Evolutionary conservation across 2,797 vertebrate genomes (phyloP), one percentile per base, ranked within the genome.

Genomic region (Crenuchus spilurus): DNA sequence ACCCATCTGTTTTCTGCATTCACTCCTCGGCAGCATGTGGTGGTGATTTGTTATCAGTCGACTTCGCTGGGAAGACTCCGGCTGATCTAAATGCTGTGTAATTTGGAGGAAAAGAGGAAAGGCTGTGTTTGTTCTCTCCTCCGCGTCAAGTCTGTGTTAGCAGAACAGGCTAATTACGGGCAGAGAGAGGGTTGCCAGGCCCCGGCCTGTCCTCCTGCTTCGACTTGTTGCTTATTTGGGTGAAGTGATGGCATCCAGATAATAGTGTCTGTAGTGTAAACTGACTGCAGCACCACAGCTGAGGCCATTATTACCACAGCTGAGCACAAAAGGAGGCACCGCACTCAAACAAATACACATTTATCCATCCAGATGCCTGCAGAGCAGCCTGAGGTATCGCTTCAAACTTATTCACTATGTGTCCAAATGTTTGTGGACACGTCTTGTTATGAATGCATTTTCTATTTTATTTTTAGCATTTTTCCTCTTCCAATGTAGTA

Each of bases 211-310:
- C 63, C n/a, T 69, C 16, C 6, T 62, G 55, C 76, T 78, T 70
- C 37, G 51, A 81, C 79, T 79, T 77, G 76, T 79, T 79, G 72
- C 82, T 81, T 80, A 78, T 83, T 81, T 72, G 51, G 74, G 58
- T 46, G 14, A 70, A 66, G 52, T 83, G 74, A 74, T 74, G 77
- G 46, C 72, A 76, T 52, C 18, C 24, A 55, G 35, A 75, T 81
- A 68, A 81, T 74, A 70, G 76, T 42, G 49, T 22, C 39, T 70
- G 55, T 51, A 24, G 33, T 35, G 24, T 37, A 37, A 51, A 11
- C 44, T 60, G 60, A 72, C 68, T 46, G 51, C 42, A 37, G 60
- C 51, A 44, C 41, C 49, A 37, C 70, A 77, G 69, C 72, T 79
- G 75, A 44, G 51, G 57, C 54, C 35, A 58, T 71, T 48, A 69